Evolutionary conservation across 2,797 vertebrate genomes (phyloP).

Genomic region (Muraenolepis orangiensis): DNA sequence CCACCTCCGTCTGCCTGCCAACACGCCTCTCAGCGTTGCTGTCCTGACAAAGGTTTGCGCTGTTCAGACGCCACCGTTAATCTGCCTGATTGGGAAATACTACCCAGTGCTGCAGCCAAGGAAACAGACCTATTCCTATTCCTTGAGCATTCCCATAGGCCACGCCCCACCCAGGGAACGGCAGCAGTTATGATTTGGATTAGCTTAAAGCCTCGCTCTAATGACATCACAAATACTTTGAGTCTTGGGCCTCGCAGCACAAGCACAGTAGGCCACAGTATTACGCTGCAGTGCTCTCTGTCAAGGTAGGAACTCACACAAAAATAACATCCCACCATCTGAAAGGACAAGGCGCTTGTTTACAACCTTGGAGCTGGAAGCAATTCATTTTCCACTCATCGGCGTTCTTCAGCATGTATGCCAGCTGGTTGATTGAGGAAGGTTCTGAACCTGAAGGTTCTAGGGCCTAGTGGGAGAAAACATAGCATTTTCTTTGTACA

Average conservation of each 20-base stretch:
- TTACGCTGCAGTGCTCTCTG: background rate
- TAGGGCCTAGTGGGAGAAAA: background rate
- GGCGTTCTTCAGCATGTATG: background rate
- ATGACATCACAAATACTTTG: background rate
- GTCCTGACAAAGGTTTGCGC: conserved; percentile 15
- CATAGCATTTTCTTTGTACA: background rate
- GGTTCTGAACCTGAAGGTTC: no score
- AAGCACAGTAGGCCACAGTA: background rate
- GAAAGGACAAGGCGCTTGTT: background rate
- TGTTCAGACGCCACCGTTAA: conserved; percentile 16
- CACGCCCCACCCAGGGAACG: conserved; percentile 1
- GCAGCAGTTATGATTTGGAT: background rate
- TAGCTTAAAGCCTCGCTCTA: background rate
- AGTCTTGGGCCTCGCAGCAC: background rate
- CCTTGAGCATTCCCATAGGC: conserved; percentile 9
- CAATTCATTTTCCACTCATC: background rate
- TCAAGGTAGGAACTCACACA: background rate
- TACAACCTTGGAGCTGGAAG: background rate
- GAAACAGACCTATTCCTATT: conserved; percentile 26
- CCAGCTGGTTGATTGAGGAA: background rate
- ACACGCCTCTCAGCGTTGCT: background rate
- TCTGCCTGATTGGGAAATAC: conserved; percentile 18
- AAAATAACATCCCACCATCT: background rate
- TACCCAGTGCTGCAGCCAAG: background rate
- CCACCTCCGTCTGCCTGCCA: conserved; percentile 6